Percentiles rank a stretch among this genome's conserved stretches.
phyloP scores from a whole-genome alignment of 2,888 invertebrate genomes.

The Drosophila fungiperda region DNA sequence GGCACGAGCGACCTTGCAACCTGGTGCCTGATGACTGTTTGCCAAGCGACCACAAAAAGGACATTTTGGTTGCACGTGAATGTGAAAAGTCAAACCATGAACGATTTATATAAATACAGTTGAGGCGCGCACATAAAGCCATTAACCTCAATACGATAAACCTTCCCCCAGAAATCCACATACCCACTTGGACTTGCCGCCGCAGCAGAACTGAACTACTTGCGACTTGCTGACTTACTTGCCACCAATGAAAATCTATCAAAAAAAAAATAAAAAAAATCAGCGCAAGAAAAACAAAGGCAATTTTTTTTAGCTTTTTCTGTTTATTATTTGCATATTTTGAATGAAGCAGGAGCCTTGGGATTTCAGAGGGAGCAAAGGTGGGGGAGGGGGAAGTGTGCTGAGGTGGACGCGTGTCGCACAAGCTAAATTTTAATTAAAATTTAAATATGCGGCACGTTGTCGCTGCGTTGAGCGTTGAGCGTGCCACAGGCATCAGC shows the following conservation, averaged over 20 bases:
- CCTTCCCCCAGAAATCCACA: conserved; percentile 3
- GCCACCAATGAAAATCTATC: conserved; percentile 23
- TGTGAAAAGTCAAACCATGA: conserved; percentile 12
- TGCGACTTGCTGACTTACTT: neutral
- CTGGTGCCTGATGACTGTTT: neutral
- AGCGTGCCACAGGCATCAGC: conserved; percentile 35
- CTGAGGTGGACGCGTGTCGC: conserved; percentile 23
- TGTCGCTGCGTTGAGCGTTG: conserved; percentile 56
- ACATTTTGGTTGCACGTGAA: neutral
- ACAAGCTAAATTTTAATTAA: conserved; percentile 73
- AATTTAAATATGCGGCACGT: conserved; percentile 75
- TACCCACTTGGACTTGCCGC: conserved; percentile 1
- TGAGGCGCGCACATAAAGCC: conserved; percentile 30
- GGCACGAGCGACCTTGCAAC: neutral
- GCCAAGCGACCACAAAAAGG: neutral
- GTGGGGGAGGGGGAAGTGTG: neutral
- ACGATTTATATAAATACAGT: conserved; percentile 43
- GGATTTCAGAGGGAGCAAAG: conserved; percentile 36
- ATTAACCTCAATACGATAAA: conserved; percentile 28
- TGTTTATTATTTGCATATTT: conserved; percentile 70
- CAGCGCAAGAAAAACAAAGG: conserved; percentile 46
- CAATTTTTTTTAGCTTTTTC: conserved; percentile 29
- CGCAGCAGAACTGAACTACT: conserved; percentile 3
- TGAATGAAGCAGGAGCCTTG: conserved; percentile 47
- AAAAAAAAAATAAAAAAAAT: conserved; percentile 15